Conservation (phyloP, 1,140 invertebrate genomes). For the Bombus soroeensis region DNA sequence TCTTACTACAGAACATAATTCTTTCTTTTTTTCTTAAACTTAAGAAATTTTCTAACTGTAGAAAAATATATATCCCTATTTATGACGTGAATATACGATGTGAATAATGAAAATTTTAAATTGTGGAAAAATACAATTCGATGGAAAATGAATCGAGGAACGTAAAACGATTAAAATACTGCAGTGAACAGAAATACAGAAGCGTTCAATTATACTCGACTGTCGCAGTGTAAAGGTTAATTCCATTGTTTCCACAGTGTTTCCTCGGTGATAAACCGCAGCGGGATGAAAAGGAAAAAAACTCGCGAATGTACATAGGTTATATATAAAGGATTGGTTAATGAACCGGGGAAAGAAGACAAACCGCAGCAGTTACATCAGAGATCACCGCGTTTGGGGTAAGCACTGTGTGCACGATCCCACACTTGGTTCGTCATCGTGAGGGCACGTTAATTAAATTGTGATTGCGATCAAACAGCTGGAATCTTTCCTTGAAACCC, state of each 20-base stretch:
- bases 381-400: neutral
- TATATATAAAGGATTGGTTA: constrained; percentile 13
- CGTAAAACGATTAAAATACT: too few species aligned
- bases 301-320: neutral
- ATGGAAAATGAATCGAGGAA: too few species aligned
- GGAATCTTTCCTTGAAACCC: constrained; percentile 32
- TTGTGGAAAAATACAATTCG: too few species aligned
- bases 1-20: too few species aligned
- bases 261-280: neutral
- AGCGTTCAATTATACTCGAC: neutral
- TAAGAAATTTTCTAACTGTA: too few species aligned
- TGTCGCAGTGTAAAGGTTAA: neutral
- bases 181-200: neutral
- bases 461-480: constrained; percentile 17
- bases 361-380: constrained; percentile 26
- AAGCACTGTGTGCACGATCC: neutral
- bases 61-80: too few species aligned
- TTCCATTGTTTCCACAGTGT: neutral
- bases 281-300: neutral
- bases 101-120: too few species aligned
- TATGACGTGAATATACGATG: too few species aligned
- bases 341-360: constrained; percentile 27
- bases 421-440: neutral
- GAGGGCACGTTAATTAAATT: constrained; percentile 36
- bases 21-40: too few species aligned